Evolutionary conservation across 2,113 vertebrate genomes (phyloP).

Genomic region (Callopanchax toddi): DNA sequence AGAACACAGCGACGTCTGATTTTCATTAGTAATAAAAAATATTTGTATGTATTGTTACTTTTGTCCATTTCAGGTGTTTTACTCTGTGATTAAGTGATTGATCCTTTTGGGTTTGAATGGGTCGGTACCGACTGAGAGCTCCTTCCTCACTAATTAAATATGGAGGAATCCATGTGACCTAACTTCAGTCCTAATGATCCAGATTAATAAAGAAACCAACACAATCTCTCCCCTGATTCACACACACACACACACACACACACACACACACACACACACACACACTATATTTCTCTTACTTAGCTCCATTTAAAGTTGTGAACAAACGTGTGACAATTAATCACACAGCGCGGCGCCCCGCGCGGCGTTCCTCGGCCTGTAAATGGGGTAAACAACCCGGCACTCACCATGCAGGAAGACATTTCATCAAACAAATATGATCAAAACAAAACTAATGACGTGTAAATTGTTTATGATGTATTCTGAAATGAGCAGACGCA

Average conservation of each 20-base stretch:
- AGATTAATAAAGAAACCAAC: conserved; percentile 35
- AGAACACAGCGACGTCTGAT: too few relatives aligned
- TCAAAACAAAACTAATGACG: conserved; percentile 84
- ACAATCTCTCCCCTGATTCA: conserved; percentile 6
- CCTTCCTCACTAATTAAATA: conserved; percentile 17
- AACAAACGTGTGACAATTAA: conserved; percentile 70
- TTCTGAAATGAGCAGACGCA: conserved; percentile 66
- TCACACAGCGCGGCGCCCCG: conserved; percentile 63
- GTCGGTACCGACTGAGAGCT: too few relatives aligned
- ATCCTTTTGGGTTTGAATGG: too few relatives aligned
- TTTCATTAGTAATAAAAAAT: too few relatives aligned
- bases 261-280: conserved; percentile 10
- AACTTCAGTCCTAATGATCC: conserved; percentile 17
- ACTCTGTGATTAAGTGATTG: too few relatives aligned
- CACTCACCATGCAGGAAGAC: conserved; percentile 68
- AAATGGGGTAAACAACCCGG: conserved; percentile 77
- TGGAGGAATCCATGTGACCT: conserved; percentile 61
- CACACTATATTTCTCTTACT: conserved; percentile 15
- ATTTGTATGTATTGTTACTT: too few relatives aligned
- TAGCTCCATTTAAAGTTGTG: conserved; percentile 49
- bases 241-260: conserved; percentile 10
- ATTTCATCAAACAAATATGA: conserved; percentile 82
- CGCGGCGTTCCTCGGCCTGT: conserved; percentile 52
- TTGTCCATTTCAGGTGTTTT: too few relatives aligned
- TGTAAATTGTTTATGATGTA: conserved; percentile 84